phyloP scores from a whole-genome alignment of 2,888 invertebrate genomes.

The Parnassius smintheus region DNA sequence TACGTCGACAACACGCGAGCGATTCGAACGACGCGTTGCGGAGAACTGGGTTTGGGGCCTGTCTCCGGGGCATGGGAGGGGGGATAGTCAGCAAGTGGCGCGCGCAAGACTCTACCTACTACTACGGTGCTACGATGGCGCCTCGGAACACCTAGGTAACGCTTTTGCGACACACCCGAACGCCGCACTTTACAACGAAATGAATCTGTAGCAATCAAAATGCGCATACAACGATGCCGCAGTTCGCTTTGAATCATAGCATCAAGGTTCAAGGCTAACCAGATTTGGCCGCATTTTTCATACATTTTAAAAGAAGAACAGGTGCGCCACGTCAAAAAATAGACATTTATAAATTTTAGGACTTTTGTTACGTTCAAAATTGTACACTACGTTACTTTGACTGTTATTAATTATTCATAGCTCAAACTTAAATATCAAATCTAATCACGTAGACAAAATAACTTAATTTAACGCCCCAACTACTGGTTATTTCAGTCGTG shows the following conservation, averaged over 20 bases:
- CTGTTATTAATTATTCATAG: no score
- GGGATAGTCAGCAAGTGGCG: conserved; percentile 67
- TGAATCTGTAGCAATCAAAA: conserved; percentile 58
- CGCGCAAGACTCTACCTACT: conserved; percentile 73
- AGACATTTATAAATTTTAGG: no score
- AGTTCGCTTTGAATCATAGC: conserved; percentile 47
- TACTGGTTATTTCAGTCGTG: no score
- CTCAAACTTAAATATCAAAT: no score
- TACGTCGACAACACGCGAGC: conserved; percentile 57
- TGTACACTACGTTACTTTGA: no score
- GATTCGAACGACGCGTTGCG: conserved; percentile 77
- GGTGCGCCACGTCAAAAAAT: not conserved
- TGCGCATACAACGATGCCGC: conserved; percentile 45
- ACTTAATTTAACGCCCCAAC: no score
- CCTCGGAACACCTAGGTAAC: conserved; percentile 66
- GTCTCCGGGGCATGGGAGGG: conserved; percentile 58
- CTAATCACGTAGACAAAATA: no score
- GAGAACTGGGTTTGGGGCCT: conserved; percentile 73
- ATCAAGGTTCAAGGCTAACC: conserved; percentile 69
- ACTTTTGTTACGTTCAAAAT: no score
- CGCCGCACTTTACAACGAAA: conserved; percentile 54
- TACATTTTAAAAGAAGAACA: conserved; percentile 37
- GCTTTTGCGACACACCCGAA: conserved; percentile 74
- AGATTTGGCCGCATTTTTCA: conserved; percentile 49
- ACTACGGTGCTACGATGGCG: conserved; percentile 74